Conservation (phyloP, 2,888 invertebrate genomes). For the Drosophila cyrtoloma region DNA sequence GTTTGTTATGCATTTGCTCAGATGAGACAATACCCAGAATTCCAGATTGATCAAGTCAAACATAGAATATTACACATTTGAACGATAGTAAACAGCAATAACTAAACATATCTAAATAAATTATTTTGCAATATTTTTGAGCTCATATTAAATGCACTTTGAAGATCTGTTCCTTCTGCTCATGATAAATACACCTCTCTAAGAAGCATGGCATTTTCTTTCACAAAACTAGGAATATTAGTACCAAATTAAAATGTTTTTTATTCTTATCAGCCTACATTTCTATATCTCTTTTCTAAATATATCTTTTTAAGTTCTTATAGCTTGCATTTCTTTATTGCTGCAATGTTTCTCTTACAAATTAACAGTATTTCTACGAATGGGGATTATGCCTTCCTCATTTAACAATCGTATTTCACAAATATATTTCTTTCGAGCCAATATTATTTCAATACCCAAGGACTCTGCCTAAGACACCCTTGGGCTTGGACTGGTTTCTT, state of each 20-base stretch:
- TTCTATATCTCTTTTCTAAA: too few relatives aligned
- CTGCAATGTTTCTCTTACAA: neutral
- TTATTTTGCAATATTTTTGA: neutral
- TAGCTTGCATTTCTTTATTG: neutral
- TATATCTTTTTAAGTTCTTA: too few relatives aligned
- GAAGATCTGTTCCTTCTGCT: neutral
- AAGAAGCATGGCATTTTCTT: fast-evolving
- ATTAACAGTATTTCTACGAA: neutral
- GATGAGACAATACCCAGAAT: neutral
- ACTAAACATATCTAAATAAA: neutral
- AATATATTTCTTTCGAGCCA: neutral
- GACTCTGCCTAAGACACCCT: neutral
- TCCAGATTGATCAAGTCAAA: neutral
- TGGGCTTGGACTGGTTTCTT: neutral
- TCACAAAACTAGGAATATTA: neutral
- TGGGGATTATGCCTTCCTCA: neutral
- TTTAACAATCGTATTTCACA: neutral
- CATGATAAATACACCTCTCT: neutral
- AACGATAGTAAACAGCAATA: neutral
- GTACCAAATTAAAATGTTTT: neutral
- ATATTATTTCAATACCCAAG: neutral
- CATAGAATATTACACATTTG: neutral
- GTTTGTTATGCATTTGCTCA: conserved; percentile 3
- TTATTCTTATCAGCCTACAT: too few relatives aligned
- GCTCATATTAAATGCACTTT: neutral